Percentiles rank a stretch among this genome's conserved stretches.
Conservation (phyloP, 2,113 vertebrate genomes). For the Bubo bubo region DNA sequence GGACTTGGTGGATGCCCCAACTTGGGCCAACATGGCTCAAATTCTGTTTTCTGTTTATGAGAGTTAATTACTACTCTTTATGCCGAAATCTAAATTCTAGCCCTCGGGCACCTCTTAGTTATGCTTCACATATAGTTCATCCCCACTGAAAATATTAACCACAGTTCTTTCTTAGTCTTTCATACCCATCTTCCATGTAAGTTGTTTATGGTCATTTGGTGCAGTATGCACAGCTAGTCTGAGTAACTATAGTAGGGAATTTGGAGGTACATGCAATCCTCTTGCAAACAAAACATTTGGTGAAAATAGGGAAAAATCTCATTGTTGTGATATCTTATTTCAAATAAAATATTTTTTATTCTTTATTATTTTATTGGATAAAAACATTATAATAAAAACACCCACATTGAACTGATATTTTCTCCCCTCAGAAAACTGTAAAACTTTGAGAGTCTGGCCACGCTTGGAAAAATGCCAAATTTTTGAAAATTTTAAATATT, state of each 20-base stretch:
- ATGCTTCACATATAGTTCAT: neutral
- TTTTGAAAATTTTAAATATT: neutral
- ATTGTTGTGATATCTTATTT: neutral
- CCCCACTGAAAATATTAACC: neutral
- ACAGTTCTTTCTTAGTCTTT: neutral
- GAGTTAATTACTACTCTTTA: neutral
- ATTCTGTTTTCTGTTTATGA: neutral
- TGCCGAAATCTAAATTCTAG: neutral
- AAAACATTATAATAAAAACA: neutral
- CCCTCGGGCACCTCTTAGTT: neutral
- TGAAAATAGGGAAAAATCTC: neutral
- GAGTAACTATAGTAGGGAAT: neutral
- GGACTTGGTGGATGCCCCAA: fast-evolving
- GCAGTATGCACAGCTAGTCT: neutral
- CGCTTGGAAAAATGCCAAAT: neutral
- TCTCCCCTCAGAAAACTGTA: neutral
- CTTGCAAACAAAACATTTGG: neutral
- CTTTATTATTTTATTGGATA: neutral
- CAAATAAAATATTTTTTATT: neutral
- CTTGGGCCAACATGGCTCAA: neutral
- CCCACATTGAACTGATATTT: neutral
- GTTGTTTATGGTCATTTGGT: neutral
- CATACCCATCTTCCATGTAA: neutral
- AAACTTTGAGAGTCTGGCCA: neutral
- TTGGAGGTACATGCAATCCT: neutral